These are phyloP conservation scores for Apamea anceps DNA, from an alignment of 2,888 invertebrate genomes.

Conservation along the genomic window DNA sequence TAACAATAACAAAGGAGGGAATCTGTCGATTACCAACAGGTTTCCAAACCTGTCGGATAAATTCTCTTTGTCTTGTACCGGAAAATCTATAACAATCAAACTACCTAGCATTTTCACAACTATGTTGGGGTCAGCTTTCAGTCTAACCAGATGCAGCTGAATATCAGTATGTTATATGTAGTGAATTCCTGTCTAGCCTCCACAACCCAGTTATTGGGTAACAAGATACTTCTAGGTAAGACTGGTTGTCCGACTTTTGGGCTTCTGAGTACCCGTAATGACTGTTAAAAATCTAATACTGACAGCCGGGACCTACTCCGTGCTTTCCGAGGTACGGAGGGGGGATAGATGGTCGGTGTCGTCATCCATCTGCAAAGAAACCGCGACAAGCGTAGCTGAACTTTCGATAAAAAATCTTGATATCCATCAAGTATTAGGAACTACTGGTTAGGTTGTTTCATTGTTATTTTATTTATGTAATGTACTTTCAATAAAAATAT, in stretches of 20 bases:
- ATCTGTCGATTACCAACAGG: background rate
- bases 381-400: too few relatives aligned
- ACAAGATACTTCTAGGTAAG: too few relatives aligned
- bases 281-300: background rate
- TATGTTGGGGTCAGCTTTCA: too few relatives aligned
- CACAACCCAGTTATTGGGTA: background rate
- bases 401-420: too few relatives aligned
- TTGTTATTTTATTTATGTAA: background rate
- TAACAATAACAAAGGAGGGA: background rate
- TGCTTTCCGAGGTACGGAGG: background rate
- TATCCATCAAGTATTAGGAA: background rate
- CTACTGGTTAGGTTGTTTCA: background rate
- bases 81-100: background rate
- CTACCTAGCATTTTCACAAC: background rate
- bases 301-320: background rate
- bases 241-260: background rate
- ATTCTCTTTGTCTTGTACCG: conserved; percentile 2
- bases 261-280: too few relatives aligned
- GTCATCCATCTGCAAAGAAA: background rate
- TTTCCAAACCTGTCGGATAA: background rate
- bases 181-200: background rate
- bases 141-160: background rate
- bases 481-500: background rate
- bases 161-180: background rate
- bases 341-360: background rate